phyloP scores from a whole-genome alignment of 64 coral and sea anemone species.

The Montipora foliosa region DNA sequence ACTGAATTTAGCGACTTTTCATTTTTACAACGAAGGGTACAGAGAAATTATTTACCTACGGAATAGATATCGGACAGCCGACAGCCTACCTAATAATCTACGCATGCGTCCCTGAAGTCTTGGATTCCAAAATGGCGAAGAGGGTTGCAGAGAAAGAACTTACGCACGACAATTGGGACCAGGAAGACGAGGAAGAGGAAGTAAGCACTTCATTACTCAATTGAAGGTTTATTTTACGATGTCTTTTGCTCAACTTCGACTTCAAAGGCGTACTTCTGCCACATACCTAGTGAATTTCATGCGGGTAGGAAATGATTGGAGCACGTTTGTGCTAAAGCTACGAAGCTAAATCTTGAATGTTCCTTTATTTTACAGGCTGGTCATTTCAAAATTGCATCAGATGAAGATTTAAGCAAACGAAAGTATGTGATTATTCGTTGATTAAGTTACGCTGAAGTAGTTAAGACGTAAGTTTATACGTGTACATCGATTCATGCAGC shows the following conservation, averaged over 20 bases:
- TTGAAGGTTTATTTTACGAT: not conserved
- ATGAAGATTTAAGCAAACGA: conserved; percentile 69
- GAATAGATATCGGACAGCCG: not conserved
- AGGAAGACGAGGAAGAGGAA: conserved; percentile 83
- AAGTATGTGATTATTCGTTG: conserved; percentile 13
- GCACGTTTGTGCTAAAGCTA: not conserved
- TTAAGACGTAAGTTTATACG: too few species aligned
- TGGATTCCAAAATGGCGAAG: conserved; percentile 72
- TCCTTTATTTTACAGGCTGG: conserved; percentile 31
- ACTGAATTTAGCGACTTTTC: not conserved
- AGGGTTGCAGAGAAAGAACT: conserved; percentile 79
- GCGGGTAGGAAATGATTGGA: not conserved
- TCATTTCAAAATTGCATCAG: conserved; percentile 71
- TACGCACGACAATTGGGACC: conserved; percentile 90
- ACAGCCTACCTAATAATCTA: not conserved
- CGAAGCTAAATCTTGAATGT: not conserved
- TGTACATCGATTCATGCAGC: too few species aligned
- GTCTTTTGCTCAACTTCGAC: not conserved
- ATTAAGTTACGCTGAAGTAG: not conserved
- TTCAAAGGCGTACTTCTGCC: not conserved
- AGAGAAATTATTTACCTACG: not conserved
- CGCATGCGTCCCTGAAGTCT: not conserved
- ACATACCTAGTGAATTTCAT: too few species aligned
- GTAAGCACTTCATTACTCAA: conserved; percentile 22
- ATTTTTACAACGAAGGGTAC: not conserved